Evolutionary conservation across 2,888 invertebrate genomes (phyloP), one percentile per base, ranked within the genome.

Genomic region (Anoplius nigerrimus): DNA sequence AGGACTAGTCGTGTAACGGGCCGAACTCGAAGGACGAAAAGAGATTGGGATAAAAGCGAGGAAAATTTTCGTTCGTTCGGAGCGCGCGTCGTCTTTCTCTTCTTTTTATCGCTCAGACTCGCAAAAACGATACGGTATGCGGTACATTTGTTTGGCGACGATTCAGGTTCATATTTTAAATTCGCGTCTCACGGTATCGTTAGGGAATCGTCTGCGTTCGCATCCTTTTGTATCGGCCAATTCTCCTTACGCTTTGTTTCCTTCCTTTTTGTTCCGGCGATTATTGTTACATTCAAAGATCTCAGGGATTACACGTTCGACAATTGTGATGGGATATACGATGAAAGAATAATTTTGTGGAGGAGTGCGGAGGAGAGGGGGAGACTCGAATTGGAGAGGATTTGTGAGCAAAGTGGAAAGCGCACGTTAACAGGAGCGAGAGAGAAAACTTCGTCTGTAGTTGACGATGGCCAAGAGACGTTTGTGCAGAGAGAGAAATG

Each of bases 301-400:
- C 69, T 69, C 69, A 72, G 69, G 69, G 66, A 72, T 65, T 46
- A 54, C 62, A 60, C 13, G 52, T 69, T 71, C 51, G 52, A n/a
- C 55, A 21, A 24, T 22, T 57, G 56, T 57, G 63, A 54, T 22
- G 54, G n/a, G 21, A n/a, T 51, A 24, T 45, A 61, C 46, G 43
- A 62, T 54, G 46, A 24, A 46, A 48, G 24, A 56, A n/a, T 18
- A 21, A 8, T 34, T 13, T 1, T 34, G 22, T 56, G 20, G 0
- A 53, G 27, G 65, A 60, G 48, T 55, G 20, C 34, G 55, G 43
- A 46, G 20, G 51, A 18, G 27, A 20, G 20, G 27, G 18, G 16
- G 34, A n/a, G n/a, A n/a, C 24, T 18, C 5, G 16, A 48, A 8
- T n/a, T 16, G 48, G n/a, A 48, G 16, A n/a, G 18, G 13, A 18